Conservation (phyloP, 2,113 vertebrate genomes). For the Baryphthengus martii region DNA sequence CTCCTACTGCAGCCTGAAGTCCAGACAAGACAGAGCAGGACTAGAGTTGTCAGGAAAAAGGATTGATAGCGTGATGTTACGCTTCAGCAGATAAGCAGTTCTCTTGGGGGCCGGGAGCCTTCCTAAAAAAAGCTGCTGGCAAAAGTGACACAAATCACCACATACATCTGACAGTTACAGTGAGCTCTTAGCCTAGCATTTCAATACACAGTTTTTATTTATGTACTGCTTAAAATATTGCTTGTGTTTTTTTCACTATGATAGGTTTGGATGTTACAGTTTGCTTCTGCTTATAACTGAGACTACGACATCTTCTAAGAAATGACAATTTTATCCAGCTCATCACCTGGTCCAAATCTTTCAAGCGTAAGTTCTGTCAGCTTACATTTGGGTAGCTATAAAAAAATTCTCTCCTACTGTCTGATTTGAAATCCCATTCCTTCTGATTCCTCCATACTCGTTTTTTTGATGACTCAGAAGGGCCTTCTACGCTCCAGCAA, state of each 20-base stretch:
- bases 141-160: not conserved
- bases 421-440: not conserved
- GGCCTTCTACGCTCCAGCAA: not conserved
- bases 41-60: not conserved
- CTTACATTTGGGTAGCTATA: not conserved
- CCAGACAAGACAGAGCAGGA: not conserved
- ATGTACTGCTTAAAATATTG: not conserved
- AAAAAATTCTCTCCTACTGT: not conserved
- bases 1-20: not conserved
- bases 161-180: not conserved
- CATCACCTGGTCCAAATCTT: not conserved
- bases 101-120: not conserved
- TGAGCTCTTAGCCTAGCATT: not conserved
- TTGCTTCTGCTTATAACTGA: not conserved
- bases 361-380: not conserved
- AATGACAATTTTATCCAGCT: not conserved
- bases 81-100: not conserved
- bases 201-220: not conserved
- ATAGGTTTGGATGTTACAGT: not conserved
- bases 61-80: rapidly evolving
- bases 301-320: not conserved
- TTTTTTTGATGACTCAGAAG: not conserved
- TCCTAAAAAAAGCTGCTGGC: not conserved
- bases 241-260: not conserved
- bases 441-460: not conserved